Evolutionary conservation across 1,140 invertebrate genomes (phyloP).

Genomic region (Battus philenor): DNA sequence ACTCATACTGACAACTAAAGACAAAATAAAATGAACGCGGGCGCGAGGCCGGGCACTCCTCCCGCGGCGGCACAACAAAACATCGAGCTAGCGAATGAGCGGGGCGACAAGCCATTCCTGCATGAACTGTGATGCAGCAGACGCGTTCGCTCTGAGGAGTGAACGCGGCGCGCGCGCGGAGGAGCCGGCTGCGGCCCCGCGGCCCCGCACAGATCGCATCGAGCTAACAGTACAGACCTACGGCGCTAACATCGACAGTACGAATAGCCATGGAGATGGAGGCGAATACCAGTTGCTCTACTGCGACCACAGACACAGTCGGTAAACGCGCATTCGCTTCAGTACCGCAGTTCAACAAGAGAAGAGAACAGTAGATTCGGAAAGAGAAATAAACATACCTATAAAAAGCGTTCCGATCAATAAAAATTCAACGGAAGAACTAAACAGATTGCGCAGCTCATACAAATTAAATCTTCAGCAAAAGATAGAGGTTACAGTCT

Average conservation of each 20-base stretch:
- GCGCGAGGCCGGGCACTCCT: constrained; percentile 35
- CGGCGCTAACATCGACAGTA: constrained; percentile 68
- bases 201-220: constrained; percentile 59
- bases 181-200: constrained; percentile 55
- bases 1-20: constrained; percentile 69
- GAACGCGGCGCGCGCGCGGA: constrained; percentile 39
- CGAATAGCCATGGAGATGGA: constrained; percentile 72
- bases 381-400: constrained; percentile 76
- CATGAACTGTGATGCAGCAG: constrained; percentile 64
- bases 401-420: constrained; percentile 73
- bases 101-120: constrained; percentile 63
- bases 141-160: constrained; percentile 53
- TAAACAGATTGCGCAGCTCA: constrained; percentile 75
- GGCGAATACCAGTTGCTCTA: constrained; percentile 68
- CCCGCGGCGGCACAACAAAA: constrained; percentile 37
- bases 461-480: constrained; percentile 75
- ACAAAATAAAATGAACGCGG: constrained; percentile 54
- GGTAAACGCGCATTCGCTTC: constrained; percentile 70
- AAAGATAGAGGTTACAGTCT: constrained; percentile 73
- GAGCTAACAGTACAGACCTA: constrained; percentile 71
- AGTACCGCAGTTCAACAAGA: constrained; percentile 65
- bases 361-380: constrained; percentile 68
- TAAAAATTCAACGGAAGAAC: constrained; percentile 69
- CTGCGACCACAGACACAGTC: constrained; percentile 66
- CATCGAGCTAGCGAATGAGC: constrained; percentile 61